phyloP scores from a whole-genome alignment of 2,113 vertebrate genomes.

The Chrysochloris asiatica region DNA sequence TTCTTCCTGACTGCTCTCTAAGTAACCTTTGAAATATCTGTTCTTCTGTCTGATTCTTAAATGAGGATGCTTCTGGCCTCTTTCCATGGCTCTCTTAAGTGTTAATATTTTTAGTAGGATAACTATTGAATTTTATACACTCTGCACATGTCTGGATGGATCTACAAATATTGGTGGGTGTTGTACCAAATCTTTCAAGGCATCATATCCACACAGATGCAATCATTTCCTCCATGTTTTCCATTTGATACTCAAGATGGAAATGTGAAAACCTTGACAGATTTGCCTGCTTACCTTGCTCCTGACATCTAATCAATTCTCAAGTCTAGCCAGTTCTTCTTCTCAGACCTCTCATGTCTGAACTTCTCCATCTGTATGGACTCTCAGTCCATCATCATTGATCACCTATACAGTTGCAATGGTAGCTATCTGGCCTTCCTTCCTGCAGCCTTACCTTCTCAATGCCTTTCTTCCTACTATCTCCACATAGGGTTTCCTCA shows the following conservation, averaged over 20 bases:
- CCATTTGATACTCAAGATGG: background rate
- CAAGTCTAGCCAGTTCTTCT: background rate
- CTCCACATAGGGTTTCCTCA: background rate
- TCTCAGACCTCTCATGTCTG: background rate
- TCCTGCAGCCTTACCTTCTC: background rate
- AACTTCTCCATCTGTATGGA: background rate
- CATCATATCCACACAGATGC: background rate
- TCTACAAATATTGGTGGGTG: no score
- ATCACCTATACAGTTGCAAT: background rate
- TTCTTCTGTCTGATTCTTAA: background rate
- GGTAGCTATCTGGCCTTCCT: background rate
- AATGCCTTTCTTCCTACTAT: background rate
- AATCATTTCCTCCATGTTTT: background rate
- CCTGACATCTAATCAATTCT: background rate
- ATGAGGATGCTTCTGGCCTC: background rate
- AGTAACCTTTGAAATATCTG: background rate
- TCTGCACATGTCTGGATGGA: background rate
- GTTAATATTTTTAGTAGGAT: background rate
- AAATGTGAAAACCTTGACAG: background rate
- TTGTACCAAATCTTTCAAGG: no score
- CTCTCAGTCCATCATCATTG: background rate
- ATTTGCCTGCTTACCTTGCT: background rate
- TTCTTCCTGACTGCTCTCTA: background rate
- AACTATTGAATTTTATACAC: background rate
- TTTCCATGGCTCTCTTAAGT: background rate